phyloP scores from a whole-genome alignment of 2,888 invertebrate genomes.

The Physocephala rufipes region DNA sequence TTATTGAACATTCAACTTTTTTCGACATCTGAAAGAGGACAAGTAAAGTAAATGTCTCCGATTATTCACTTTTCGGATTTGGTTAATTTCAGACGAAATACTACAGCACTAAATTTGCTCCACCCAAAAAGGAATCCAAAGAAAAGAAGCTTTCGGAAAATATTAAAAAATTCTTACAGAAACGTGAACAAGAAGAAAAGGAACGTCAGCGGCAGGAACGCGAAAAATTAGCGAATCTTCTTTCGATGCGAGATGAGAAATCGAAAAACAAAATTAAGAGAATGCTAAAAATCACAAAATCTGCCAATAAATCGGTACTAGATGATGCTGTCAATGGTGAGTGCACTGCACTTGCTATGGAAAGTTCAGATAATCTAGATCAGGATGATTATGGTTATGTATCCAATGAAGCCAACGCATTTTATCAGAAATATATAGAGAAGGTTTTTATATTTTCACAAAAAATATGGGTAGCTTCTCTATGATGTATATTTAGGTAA shows the following conservation, averaged over 20 bases:
- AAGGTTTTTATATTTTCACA: constrained; percentile 69
- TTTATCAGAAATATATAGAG: constrained; percentile 85
- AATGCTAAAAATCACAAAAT: constrained; percentile 86
- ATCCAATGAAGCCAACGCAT: constrained; percentile 82
- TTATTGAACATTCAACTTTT: background rate
- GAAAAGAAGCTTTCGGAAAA: constrained; percentile 77
- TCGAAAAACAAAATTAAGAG: constrained; percentile 79
- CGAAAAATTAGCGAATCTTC: constrained; percentile 73
- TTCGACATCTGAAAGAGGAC: background rate
- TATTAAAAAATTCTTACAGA: constrained; percentile 83
- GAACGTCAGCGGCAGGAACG: constrained; percentile 72
- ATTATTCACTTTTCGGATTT: background rate
- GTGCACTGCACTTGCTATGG: constrained; percentile 78
- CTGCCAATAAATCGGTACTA: constrained; percentile 86
- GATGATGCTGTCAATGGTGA: constrained; percentile 82
- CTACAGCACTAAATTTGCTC: constrained; percentile 82
- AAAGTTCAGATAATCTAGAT: constrained; percentile 82
- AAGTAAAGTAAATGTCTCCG: background rate
- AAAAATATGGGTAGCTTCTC: background rate
- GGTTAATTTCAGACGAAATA: constrained; percentile 67
- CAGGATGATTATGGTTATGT: constrained; percentile 93
- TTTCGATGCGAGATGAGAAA: constrained; percentile 74
- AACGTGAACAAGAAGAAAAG: constrained; percentile 82
- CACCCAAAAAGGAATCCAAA: constrained; percentile 82
- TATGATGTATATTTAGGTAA: constrained; percentile 48